Evolutionary conservation across 1,140 invertebrate genomes (phyloP), one percentile per base, ranked within the genome.

Genomic region (Halictus rubicundus): DNA sequence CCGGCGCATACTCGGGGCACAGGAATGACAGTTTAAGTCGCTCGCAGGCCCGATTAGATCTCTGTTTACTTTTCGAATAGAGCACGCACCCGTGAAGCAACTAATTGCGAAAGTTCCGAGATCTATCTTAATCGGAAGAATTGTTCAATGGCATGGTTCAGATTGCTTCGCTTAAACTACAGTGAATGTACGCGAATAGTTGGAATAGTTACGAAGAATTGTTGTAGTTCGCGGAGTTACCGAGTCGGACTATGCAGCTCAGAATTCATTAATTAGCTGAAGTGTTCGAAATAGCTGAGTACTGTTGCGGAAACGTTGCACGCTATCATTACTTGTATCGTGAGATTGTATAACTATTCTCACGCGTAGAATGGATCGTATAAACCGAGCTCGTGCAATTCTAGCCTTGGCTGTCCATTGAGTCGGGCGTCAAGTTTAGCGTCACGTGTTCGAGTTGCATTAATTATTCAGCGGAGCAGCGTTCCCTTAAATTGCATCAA

Each of bases 391-490:
- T 37, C 27, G 16, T 63, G 23, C 19, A 54, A 10, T 21, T n/a
- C 19, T 46, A 46, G 42, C 70, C 57, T 72, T 60, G 70, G 42
- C 12, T 25, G 7, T 70, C 32, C 70, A 32, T 61, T 72, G 25
- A 3, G 19, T 14, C 19, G 9, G 14, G 8, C 61, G 32, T 63
- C 25, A 63, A 63, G 37, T 42, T 65, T 42, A 42, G 2, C 12
- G 37, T 7, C 37, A 23, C 37, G n/a, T 42, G 32, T 42, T 7
- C 6, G 2, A 10, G 10, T 23, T 42, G 37, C 37, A 8, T 21
- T 42, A 10, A 61, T 27, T 61, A 6, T 27, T 61, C 14, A 5
- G 21, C 12, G 4, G 12, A 25, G 21, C 25, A 0, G 25, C 12
- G 10, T 14, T 27, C 4, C 59, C 12, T 27, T 5, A n/a, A n/a